phyloP scores from a whole-genome alignment of 2,888 invertebrate genomes.

The Amphiduros pacificus region DNA sequence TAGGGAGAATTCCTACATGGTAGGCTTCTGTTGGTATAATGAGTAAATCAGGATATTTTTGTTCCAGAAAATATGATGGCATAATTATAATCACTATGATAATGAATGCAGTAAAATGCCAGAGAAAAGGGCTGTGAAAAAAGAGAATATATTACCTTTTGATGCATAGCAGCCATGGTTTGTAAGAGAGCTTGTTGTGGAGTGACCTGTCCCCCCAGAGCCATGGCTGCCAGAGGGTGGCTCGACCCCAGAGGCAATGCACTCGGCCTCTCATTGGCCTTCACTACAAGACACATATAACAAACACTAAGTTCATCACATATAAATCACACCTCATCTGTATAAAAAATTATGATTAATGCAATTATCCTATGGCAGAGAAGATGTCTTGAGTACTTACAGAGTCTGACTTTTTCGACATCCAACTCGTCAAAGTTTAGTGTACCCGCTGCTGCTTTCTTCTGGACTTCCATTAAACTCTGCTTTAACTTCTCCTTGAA shows the following conservation, averaged over 20 bases:
- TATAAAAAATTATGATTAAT: neutral
- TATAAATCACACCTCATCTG: too few species aligned
- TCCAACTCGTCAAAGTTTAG: conserved; percentile 12
- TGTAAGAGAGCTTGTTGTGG: conserved; percentile 59
- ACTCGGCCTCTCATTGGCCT: conserved; percentile 45
- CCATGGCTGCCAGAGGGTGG: conserved; percentile 31
- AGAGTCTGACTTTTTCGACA: conserved; percentile 3
- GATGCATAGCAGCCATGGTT: conserved; percentile 60
- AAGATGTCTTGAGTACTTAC: conserved; percentile 9
- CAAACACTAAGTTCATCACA: too few species aligned
- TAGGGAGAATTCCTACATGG: too few species aligned
- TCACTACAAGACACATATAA: conserved; percentile 28
- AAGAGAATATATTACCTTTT: conserved; percentile 46
- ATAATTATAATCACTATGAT: too few species aligned
- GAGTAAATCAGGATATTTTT: too few species aligned
- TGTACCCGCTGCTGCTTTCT: conserved; percentile 26
- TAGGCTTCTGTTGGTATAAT: too few species aligned
- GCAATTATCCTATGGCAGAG: neutral
- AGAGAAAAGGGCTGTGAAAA: too few species aligned
- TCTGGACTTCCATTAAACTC: conserved; percentile 41
- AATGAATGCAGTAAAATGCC: too few species aligned
- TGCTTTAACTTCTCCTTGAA: conserved; percentile 55
- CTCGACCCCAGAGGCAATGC: conserved; percentile 43
- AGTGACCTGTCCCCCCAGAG: conserved; percentile 42
- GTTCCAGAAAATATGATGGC: too few species aligned